Evolutionary conservation across 2,888 invertebrate species (phyloP).

Genomic region (Fabriciana adippe): DNA sequence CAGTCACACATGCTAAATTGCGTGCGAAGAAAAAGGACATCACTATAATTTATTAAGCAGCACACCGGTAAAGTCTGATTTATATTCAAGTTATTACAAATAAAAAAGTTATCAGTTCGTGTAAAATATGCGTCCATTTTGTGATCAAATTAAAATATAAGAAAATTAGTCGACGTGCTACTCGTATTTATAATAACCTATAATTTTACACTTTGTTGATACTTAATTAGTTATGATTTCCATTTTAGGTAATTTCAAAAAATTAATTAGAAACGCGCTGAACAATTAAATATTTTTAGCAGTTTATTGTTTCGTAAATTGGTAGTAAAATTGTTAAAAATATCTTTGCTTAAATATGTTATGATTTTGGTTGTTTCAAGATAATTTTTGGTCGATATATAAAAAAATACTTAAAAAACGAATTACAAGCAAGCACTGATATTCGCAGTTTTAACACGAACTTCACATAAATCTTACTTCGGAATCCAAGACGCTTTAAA

Average conservation of each 20-base stretch:
- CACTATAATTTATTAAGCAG: conserved; percentile 10
- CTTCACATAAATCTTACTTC: conserved; percentile 61
- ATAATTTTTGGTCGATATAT: too few species aligned
- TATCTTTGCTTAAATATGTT: too few species aligned
- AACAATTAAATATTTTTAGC: too few species aligned
- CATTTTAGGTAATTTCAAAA: too few species aligned
- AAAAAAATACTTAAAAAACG: conserved; percentile 16
- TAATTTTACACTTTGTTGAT: too few species aligned
- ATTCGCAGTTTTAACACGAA: conserved; percentile 44
- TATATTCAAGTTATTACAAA: conserved; percentile 18
- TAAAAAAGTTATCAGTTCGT: conserved; percentile 9
- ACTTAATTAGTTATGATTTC: too few species aligned
- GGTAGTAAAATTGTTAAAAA: too few species aligned
- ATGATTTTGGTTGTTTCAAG: too few species aligned
- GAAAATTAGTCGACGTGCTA: too few species aligned
- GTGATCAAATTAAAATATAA: neutral
- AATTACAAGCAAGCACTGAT: conserved; percentile 30
- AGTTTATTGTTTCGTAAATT: too few species aligned
- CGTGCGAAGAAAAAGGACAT: conserved; percentile 43
- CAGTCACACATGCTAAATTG: conserved; percentile 41
- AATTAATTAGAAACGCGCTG: too few species aligned
- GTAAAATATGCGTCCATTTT: conserved; percentile 12
- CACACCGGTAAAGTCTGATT: conserved; percentile 9
- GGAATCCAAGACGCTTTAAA: conserved; percentile 68
- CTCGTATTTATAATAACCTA: too few species aligned